Percentiles rank a stretch among this genome's conserved stretches.
These are phyloP conservation scores for Napeogenes sylphis DNA, from an alignment of 2,888 invertebrate genomes.

Conservation along the genomic window DNA sequence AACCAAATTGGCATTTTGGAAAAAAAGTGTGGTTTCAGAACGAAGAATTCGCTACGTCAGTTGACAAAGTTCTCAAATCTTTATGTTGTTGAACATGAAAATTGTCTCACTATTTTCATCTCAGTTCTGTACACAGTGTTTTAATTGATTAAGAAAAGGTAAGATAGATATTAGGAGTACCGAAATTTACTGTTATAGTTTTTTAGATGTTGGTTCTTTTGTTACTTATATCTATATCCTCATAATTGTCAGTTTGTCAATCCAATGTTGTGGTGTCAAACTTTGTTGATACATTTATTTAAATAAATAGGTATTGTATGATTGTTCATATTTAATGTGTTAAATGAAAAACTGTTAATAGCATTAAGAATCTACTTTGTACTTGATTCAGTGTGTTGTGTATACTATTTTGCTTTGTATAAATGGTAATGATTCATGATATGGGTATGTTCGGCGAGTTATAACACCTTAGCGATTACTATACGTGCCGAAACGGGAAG, in stretches of 20 bases:
- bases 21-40: no score
- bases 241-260: slow-evolving; percentile 55
- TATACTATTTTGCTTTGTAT: slow-evolving; percentile 42
- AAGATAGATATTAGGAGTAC: background rate
- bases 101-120: background rate
- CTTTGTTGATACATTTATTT: slow-evolving; percentile 69
- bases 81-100: no score
- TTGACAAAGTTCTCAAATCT: no score
- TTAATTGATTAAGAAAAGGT: background rate
- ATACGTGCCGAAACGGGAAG: slow-evolving; percentile 56
- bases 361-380: slow-evolving; percentile 34
- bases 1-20: no score
- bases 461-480: slow-evolving; percentile 53
- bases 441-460: slow-evolving; percentile 65
- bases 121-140: background rate
- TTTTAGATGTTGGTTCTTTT: background rate
- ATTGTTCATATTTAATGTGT: slow-evolving; percentile 44
- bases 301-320: slow-evolving; percentile 49
- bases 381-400: slow-evolving; percentile 29
- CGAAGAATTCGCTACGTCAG: no score
- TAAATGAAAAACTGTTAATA: slow-evolving; percentile 52
- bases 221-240: slow-evolving; percentile 37
- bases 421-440: slow-evolving; percentile 66
- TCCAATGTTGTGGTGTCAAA: slow-evolving; percentile 62
- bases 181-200: background rate